These are phyloP conservation scores for Helicolenus hilgendorfi DNA, from an alignment of 2,797 vertebrate species.

Conservation along the genomic window DNA sequence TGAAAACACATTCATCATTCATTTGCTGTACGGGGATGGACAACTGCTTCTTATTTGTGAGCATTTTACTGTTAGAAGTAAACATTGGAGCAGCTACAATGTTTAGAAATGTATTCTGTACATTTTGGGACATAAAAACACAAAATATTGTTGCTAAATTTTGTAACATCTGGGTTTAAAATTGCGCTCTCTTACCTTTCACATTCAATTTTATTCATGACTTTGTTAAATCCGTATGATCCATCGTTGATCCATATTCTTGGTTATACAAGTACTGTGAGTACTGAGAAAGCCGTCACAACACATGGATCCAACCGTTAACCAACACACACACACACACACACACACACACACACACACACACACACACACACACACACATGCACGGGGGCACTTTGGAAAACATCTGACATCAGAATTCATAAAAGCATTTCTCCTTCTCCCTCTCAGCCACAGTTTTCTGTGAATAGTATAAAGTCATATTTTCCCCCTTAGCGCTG, in stretches of 20 bases:
- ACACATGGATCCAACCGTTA: conserved; percentile 14
- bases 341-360: conserved; percentile 34
- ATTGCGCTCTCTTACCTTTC: background rate
- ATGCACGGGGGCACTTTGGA: conserved; percentile 70
- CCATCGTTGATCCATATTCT: background rate
- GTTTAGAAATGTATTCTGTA: background rate
- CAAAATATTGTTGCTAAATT: background rate
- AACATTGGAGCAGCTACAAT: background rate
- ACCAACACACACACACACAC: conserved; percentile 6
- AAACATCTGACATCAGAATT: conserved; percentile 89
- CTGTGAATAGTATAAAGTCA: conserved; percentile 84
- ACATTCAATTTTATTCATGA: background rate
- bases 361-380: conserved; percentile 5
- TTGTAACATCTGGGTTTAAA: background rate
- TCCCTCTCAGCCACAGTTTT: conserved; percentile 76
- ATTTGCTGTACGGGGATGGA: conserved; percentile 5
- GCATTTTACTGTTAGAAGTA: background rate
- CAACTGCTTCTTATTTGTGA: background rate
- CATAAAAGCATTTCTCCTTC: conserved; percentile 79
- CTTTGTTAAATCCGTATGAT: background rate
- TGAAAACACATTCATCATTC: conserved; percentile 26
- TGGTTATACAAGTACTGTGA: background rate
- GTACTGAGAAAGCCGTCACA: conserved; percentile 1
- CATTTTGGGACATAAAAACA: background rate
- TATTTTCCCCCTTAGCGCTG: conserved; percentile 83